Evolutionary conservation across 2,888 invertebrate species (phyloP).

Genomic region (Cosmia trapezina): DNA sequence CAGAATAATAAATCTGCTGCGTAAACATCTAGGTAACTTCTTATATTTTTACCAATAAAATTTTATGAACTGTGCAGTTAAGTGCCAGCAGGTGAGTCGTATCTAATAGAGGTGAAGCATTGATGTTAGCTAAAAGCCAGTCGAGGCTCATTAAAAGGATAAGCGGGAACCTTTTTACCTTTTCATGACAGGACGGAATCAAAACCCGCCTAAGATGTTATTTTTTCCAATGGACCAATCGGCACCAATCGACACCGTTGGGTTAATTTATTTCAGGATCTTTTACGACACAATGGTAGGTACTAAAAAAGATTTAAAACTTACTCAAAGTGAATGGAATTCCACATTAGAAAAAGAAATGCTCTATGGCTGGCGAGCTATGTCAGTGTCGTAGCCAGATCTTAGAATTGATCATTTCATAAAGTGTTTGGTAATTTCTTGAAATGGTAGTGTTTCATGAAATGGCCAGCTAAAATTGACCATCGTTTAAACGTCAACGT

Average conservation of each 20-base stretch:
- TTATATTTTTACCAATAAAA: too few relatives aligned
- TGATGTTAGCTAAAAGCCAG: constrained; percentile 60
- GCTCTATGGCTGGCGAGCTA: neutral
- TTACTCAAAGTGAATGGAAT: constrained; percentile 9
- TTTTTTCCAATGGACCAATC: constrained; percentile 53
- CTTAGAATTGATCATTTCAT: too few relatives aligned
- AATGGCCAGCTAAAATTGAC: too few relatives aligned
- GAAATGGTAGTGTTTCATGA: too few relatives aligned
- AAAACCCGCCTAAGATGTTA: constrained; percentile 37
- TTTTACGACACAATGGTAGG: constrained; percentile 3
- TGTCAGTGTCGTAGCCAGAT: too few relatives aligned
- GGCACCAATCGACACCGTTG: constrained; percentile 32
- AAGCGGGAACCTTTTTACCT: constrained; percentile 29
- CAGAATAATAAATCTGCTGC: too few relatives aligned
- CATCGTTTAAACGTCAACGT: too few relatives aligned
- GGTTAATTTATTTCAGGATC: constrained; percentile 31
- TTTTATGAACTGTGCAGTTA: neutral
- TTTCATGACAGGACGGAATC: constrained; percentile 32
- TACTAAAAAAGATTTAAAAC: constrained; percentile 3
- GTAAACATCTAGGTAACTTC: too few relatives aligned
- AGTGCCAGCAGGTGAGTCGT: constrained; percentile 1
- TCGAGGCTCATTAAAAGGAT: constrained; percentile 53
- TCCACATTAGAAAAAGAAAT: constrained; percentile 1
- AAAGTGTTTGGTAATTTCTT: too few relatives aligned
- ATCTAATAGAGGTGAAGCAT: constrained; percentile 8